Evolutionary conservation across 2,113 vertebrate genomes (phyloP).

Genomic region (Parus major): DNA sequence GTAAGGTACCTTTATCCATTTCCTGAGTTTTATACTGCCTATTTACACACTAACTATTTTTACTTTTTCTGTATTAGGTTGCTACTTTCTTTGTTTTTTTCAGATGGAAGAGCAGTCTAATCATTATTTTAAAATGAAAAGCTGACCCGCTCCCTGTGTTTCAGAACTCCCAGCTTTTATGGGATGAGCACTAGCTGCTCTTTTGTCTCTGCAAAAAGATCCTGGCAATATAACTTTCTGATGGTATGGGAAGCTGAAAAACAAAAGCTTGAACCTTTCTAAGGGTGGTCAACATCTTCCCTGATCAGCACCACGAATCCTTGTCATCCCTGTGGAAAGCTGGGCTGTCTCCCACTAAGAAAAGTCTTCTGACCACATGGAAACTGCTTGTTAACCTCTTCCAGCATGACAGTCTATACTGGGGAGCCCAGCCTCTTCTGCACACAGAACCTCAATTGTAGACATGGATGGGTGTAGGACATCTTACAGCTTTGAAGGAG

Average conservation of each 20-base stretch:
- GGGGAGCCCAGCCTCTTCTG: not conserved
- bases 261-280: not conserved
- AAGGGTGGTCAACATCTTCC: not conserved
- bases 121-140: not conserved
- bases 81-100: not conserved
- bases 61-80: not conserved
- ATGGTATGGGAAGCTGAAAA: not conserved
- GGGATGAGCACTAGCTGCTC: not conserved
- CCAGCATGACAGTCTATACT: not conserved
- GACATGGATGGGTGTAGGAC: not conserved
- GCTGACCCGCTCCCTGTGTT: not conserved
- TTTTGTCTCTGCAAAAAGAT: not conserved
- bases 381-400: not conserved
- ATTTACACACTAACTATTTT: not conserved
- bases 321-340: not conserved
- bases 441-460: not conserved
- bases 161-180: not conserved
- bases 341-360: not conserved
- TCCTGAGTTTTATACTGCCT: not conserved
- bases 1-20: not conserved
- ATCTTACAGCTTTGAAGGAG: not conserved
- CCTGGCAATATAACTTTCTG: not conserved
- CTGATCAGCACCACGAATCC: not conserved
- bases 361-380: not conserved
- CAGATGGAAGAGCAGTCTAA: not conserved